Base-by-base conservation (phyloP, 1,140 invertebrate species). In the Halyomorpha halys region DNA sequence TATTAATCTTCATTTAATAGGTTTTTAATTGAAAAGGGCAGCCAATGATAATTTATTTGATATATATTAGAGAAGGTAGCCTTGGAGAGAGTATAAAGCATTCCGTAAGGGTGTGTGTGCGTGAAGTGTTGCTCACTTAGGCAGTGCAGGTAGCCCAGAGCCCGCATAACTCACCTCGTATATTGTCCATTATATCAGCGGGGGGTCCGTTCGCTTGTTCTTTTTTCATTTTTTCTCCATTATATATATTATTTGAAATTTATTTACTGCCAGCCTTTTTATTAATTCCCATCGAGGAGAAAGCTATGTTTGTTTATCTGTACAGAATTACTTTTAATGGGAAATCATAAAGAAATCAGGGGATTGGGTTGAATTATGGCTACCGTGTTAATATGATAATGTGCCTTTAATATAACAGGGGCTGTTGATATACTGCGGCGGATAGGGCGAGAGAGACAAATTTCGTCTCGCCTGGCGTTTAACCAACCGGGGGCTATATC, bases 261-360 rank as follows among this genome's bases (percentile, higher is more conserved):
- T 56, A 56, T 25, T 23, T 21, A 19, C 53, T 16, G 18, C 23
- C 18, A 19, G 19, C 4, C 23, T 15, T 23, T 56, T 56, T 56
- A 56, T 56, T 56, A 56, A 56, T 56, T 25, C 53, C 23, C 53
- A 16, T 16, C 53, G 53, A 23, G 23, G 15, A 21, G 53, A 56
- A 25, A 56, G 53, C 53, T 56, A 56, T 56, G 53, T 56, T 56
- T 56, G 53, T 56, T 56, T 56, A 56, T 56, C 53, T 23, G 53
- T 56, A 56, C 53, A 27, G 53, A 25, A 56, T 56, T 56, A 56
- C 53, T 56, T 25, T 56, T 56, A 56, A 56, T 56, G 53, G 53
- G 53, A 56, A 56, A 56, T 56, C 53, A 56, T 56, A 56, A 56
- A 56, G 53, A 56, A 56, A 56, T 56, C 53, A 21, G 53, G 19